phyloP scores from a whole-genome alignment of 2,113 vertebrate species.

The Salvator merianae region DNA sequence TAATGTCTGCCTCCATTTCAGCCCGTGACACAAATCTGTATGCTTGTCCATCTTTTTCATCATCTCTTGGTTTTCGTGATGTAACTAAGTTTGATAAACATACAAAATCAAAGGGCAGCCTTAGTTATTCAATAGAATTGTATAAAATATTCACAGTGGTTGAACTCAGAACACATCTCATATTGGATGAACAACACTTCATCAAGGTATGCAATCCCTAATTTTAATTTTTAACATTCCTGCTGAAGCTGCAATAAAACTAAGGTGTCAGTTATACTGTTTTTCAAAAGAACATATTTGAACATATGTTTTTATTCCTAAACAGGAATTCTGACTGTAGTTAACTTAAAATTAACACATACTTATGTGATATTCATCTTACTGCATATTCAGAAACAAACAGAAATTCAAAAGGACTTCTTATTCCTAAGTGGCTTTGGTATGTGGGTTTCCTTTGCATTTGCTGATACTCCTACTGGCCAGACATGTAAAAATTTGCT shows the following conservation, averaged over 20 bases:
- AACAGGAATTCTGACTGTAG: background rate
- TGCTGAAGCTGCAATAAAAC: background rate
- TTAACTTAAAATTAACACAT: background rate
- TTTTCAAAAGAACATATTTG: background rate
- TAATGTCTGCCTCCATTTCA: slow-evolving; percentile 94
- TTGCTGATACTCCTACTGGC: background rate
- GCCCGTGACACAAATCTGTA: slow-evolving; percentile 91
- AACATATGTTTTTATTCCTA: background rate
- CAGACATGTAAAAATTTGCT: background rate
- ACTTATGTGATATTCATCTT: background rate
- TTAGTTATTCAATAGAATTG: background rate
- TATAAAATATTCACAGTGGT: background rate
- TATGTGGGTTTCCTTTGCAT: background rate
- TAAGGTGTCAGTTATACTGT: background rate
- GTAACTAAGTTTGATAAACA: slow-evolving; percentile 80
- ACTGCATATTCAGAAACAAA: background rate
- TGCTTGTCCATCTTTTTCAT: slow-evolving; percentile 92
- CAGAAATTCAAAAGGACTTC: background rate
- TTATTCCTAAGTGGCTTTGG: background rate
- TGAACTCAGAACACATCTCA: background rate
- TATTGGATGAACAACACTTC: background rate
- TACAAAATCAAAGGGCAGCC: background rate
- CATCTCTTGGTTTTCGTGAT: slow-evolving; percentile 90
- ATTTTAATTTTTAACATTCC: background rate
- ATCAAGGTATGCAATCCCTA: background rate